Percentiles rank a stretch among this genome's conserved stretches.
phyloP scores from a whole-genome alignment of 2,113 vertebrate genomes.

The Triplophysa siluroides region DNA sequence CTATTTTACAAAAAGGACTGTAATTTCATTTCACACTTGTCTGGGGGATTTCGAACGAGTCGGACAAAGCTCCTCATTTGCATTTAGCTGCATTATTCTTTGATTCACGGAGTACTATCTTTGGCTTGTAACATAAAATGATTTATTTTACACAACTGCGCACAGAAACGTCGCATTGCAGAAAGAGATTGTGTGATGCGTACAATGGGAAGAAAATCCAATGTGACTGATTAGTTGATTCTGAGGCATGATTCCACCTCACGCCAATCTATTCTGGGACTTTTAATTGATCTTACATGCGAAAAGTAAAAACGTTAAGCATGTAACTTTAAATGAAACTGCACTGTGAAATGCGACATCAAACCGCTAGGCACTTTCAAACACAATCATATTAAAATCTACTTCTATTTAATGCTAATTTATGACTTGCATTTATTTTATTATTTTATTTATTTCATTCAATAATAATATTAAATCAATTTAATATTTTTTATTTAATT shows the following conservation, averaged over 20 bases:
- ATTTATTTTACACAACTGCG: constrained; percentile 3
- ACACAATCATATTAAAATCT: no score
- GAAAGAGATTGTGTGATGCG: not conserved
- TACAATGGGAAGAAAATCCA: not conserved
- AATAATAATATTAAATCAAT: no score
- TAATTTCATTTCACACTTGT: constrained; percentile 30
- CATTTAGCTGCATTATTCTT: constrained; percentile 16
- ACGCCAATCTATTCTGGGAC: no score
- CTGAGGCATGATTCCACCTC: not conserved
- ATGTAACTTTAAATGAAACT: no score
- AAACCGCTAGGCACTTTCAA: no score
- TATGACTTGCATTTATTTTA: no score
- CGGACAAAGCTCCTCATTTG: constrained; percentile 23
- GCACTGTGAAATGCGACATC: no score
- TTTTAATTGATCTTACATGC: no score
- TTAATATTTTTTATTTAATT: no score
- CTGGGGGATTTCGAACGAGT: constrained; percentile 7
- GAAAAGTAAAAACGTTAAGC: no score
- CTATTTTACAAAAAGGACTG: not conserved
- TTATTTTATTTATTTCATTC: no score
- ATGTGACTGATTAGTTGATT: not conserved
- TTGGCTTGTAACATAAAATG: not conserved
- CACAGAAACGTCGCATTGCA: not conserved
- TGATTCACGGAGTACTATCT: not conserved
- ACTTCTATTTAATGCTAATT: no score